Evolutionary conservation across 92 coral and sea anemone species (phyloP).

Genomic region (Palythoa caribaeorum): DNA sequence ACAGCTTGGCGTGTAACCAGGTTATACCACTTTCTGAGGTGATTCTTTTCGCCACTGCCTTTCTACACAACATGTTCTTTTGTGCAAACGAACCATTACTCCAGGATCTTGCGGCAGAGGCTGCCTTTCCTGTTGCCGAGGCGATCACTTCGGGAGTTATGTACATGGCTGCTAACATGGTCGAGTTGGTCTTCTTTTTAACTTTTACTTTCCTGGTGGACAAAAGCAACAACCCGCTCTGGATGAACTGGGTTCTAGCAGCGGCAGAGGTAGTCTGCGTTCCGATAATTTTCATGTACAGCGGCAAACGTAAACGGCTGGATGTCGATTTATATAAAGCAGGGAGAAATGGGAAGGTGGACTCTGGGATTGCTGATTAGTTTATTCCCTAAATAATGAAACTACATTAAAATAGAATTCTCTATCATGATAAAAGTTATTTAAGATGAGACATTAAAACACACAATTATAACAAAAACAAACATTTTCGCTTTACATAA

Average conservation of each 20-base stretch:
- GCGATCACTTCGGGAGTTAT: slow-evolving; percentile 5
- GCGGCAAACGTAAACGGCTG: slow-evolving; percentile 15
- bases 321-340: neutral
- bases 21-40: slow-evolving; percentile 8
- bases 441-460: no score
- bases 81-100: slow-evolving; percentile 33
- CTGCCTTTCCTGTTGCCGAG: slow-evolving; percentile 35
- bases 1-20: slow-evolving; percentile 35
- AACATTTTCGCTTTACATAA: no score
- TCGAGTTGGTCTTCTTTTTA: neutral
- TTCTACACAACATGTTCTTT: slow-evolving; percentile 29
- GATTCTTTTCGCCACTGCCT: slow-evolving; percentile 22
- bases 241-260: slow-evolving; percentile 42
- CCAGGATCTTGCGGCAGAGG: neutral
- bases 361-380: neutral
- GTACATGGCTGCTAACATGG: neutral
- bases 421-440: no score
- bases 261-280: slow-evolving; percentile 4
- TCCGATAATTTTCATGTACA: slow-evolving; percentile 21
- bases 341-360: neutral
- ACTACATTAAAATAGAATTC: no score
- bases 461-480: no score
- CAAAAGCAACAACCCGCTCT: slow-evolving; percentile 23
- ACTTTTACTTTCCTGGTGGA: slow-evolving; percentile 14
- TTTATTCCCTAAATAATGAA: no score